Evolutionary conservation across 2,113 vertebrate genomes (phyloP).

Genomic region (Menidia beryllina): DNA sequence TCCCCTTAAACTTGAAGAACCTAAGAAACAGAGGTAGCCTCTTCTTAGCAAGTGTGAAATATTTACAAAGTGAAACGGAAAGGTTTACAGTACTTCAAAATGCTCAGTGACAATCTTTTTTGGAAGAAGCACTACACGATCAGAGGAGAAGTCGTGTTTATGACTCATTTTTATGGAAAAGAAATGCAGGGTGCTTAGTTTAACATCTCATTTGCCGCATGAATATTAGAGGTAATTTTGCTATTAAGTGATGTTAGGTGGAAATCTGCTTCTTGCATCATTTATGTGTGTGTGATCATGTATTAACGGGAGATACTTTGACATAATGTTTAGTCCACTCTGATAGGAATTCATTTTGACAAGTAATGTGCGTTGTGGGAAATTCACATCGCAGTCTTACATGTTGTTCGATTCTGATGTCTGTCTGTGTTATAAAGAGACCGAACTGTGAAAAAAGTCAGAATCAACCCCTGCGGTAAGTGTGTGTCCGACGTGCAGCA

Average conservation of each 20-base stretch:
- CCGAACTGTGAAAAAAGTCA: conserved; percentile 18
- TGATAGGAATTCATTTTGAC: neutral
- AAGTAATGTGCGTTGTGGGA: neutral
- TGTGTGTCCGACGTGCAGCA: neutral
- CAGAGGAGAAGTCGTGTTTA: neutral
- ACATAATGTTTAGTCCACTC: no score
- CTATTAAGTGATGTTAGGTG: no score
- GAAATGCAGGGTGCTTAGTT: no score
- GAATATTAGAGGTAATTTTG: no score
- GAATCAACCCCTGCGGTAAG: neutral
- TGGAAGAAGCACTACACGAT: conserved; percentile 2
- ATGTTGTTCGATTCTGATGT: neutral
- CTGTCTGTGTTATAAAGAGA: conserved; percentile 2
- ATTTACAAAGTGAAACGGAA: no score
- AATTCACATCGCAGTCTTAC: neutral
- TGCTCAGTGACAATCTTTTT: conserved; percentile 6
- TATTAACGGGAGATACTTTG: no score
- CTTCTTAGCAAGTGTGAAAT: no score
- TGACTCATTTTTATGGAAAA: neutral
- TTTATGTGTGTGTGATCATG: no score
- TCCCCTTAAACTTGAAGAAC: no score
- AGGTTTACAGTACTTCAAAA: neutral
- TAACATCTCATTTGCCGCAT: no score
- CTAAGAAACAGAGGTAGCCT: no score
- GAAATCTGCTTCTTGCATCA: no score